Evolutionary conservation across 2,797 vertebrate genomes (phyloP), one percentile per base, ranked within the genome.

Genomic region (Nothura maculosa): DNA sequence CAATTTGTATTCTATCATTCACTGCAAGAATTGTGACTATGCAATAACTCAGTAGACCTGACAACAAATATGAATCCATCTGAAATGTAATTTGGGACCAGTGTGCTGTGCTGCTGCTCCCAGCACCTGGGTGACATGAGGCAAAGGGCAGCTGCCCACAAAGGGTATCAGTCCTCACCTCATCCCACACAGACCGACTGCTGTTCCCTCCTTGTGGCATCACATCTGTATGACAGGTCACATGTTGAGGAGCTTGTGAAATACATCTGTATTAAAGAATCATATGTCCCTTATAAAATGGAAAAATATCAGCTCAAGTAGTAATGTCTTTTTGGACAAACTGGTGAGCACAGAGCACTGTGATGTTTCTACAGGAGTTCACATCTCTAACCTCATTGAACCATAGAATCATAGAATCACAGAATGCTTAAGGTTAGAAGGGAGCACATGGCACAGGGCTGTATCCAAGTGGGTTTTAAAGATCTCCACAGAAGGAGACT

Each of bases 331-430:
- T 72, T 62, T 17, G 30, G 67, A 54, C 25, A 87, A 80, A 47
- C 34, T 27, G 47, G 45, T 30, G 25, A 78, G 34, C 72, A 42
- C 4, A 84, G 63, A 90, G 83, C 79, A 16, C n/a, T 50, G 28
- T 45, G 60, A 58, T 75, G 66, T 22, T 81, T 81, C 20, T 54
- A 21, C 21, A 28, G 54, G 11, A 27, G 68, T 77, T 58, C 67
- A 62, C 70, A 88, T 38, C 55, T 91, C 60, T 86, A 90, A 90
- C 83, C 74, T 52, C 74, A 42, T 28, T 73, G 77, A 92, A n/a
- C n/a, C n/a, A n/a, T n/a, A n/a, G n/a, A n/a, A n/a, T n/a, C n/a
- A n/a, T n/a, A n/a, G n/a, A n/a, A n/a, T n/a, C n/a, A n/a, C n/a
- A n/a, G n/a, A n/a, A n/a, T n/a, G n/a, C n/a, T n/a, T n/a, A n/a